A percentile compares a stretch with the other conserved stretches of the same genome.
These are phyloP conservation scores for Chaitophorus viminalis DNA, from an alignment of 2,888 invertebrate genomes.

Conservation along the genomic window DNA sequence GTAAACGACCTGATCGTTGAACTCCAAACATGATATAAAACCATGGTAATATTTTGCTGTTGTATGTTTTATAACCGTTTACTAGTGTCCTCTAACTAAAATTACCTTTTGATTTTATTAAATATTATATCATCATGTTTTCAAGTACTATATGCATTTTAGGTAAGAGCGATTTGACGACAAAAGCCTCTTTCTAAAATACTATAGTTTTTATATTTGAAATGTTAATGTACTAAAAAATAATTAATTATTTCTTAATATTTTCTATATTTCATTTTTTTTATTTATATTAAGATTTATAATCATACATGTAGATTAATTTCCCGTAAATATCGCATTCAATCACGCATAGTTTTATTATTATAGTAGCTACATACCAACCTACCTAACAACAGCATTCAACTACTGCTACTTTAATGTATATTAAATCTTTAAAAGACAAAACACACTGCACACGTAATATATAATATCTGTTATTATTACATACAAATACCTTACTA, in stretches of 20 bases:
- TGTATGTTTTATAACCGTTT: slow-evolving; percentile 27
- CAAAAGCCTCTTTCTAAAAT: neutral
- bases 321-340: too few relatives aligned
- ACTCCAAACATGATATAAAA: slow-evolving; percentile 54
- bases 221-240: neutral
- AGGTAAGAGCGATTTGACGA: neutral
- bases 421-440: neutral
- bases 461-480: neutral
- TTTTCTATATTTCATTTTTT: too few relatives aligned
- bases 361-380: too few relatives aligned
- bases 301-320: neutral
- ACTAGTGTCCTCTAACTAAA: slow-evolving; percentile 9
- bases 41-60: slow-evolving; percentile 21
- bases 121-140: slow-evolving; percentile 17
- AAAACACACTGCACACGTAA: neutral
- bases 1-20: slow-evolving; percentile 61
- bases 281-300: neutral
- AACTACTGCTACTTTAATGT: neutral
- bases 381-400: neutral
- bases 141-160: neutral
- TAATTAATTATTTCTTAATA: too few relatives aligned
- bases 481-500: too few relatives aligned
- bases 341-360: too few relatives aligned
- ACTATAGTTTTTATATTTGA: too few relatives aligned
- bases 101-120: slow-evolving; percentile 33